These are phyloP conservation scores for Halesus radiatus DNA, from an alignment of 1,140 invertebrate genomes.

Conservation along the genomic window DNA sequence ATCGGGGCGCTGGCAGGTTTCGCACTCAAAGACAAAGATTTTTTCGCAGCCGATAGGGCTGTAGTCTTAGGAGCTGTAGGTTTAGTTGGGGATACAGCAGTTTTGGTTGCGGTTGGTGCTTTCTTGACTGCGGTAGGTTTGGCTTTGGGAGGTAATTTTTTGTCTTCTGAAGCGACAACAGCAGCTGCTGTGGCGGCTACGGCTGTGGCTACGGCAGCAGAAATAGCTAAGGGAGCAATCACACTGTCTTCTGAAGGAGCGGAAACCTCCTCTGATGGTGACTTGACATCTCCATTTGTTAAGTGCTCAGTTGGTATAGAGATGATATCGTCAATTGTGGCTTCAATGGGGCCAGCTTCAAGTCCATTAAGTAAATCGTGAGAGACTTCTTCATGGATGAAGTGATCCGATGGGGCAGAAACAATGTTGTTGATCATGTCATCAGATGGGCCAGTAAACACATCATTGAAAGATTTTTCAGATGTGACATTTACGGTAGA, in stretches of 20 bases:
- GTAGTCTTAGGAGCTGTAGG: slow-evolving; percentile 56
- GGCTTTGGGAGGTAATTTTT: slow-evolving; percentile 55
- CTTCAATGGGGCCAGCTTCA: neutral
- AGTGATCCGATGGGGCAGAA: slow-evolving; percentile 18
- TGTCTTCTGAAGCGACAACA: slow-evolving; percentile 32
- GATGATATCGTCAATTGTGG: neutral
- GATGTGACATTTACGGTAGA: neutral
- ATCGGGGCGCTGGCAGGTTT: slow-evolving; percentile 58
- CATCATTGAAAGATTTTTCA: neutral
- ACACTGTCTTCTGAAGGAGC: neutral
- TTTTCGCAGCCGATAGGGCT: slow-evolving; percentile 59
- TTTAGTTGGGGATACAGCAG: slow-evolving; percentile 56
- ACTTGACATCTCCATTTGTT: neutral
- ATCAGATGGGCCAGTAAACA: neutral
- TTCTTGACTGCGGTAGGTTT: slow-evolving; percentile 59
- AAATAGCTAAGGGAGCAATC: slow-evolving; percentile 1
- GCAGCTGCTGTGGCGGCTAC: slow-evolving; percentile 57
- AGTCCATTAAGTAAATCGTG: slow-evolving; percentile 42
- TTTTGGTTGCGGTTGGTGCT: slow-evolving; percentile 56
- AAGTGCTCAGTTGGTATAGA: neutral
- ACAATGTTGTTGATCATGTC: slow-evolving; percentile 11
- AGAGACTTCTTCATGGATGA: slow-evolving; percentile 44
- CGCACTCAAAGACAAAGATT: slow-evolving; percentile 61
- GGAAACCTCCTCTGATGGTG: neutral
- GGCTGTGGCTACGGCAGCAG: slow-evolving; percentile 58